These are phyloP conservation scores for Aphidius gifuensis DNA, from an alignment of 1,140 invertebrate genomes.

Conservation along the genomic window DNA sequence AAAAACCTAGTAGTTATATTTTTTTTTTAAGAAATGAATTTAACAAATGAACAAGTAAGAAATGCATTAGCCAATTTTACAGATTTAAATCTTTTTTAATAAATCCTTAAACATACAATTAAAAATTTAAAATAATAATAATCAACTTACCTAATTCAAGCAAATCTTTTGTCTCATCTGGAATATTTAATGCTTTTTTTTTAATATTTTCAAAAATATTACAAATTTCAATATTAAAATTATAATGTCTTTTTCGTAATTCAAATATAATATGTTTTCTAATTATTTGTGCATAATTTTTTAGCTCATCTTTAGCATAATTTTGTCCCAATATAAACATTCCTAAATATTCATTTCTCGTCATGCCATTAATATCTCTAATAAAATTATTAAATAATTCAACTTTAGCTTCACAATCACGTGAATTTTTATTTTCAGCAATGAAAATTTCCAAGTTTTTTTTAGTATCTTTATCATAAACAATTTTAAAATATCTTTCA, in stretches of 20 bases:
- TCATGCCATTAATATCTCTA: slow-evolving; percentile 58
- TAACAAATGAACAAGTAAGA: too few species aligned
- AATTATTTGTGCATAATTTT: slow-evolving; percentile 43
- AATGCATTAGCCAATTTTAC: too few species aligned
- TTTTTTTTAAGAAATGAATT: neutral
- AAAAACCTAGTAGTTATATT: neutral
- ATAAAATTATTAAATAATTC: slow-evolving; percentile 60
- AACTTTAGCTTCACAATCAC: slow-evolving; percentile 60
- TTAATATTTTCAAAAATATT: slow-evolving; percentile 62
- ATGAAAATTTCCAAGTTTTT: slow-evolving; percentile 35
- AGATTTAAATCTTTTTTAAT: too few species aligned
- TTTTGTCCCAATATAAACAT: neutral
- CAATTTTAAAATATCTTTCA: slow-evolving; percentile 39
- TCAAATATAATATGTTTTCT: slow-evolving; percentile 55
- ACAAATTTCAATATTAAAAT: slow-evolving; percentile 64
- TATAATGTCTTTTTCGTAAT: slow-evolving; percentile 53
- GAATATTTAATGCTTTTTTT: slow-evolving; percentile 60
- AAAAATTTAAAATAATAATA: too few species aligned
- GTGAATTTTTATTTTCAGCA: slow-evolving; percentile 52
- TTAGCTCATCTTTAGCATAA: slow-evolving; percentile 1
- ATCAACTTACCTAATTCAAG: slow-evolving; percentile 54
- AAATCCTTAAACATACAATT: too few species aligned
- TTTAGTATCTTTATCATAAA: slow-evolving; percentile 45
- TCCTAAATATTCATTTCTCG: slow-evolving; percentile 28
- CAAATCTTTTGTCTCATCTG: slow-evolving; percentile 68